Evolutionary conservation across 2,888 invertebrate species (phyloP), one percentile per base, ranked within the genome.

Genomic region (Tetanocera ferruginea): DNA sequence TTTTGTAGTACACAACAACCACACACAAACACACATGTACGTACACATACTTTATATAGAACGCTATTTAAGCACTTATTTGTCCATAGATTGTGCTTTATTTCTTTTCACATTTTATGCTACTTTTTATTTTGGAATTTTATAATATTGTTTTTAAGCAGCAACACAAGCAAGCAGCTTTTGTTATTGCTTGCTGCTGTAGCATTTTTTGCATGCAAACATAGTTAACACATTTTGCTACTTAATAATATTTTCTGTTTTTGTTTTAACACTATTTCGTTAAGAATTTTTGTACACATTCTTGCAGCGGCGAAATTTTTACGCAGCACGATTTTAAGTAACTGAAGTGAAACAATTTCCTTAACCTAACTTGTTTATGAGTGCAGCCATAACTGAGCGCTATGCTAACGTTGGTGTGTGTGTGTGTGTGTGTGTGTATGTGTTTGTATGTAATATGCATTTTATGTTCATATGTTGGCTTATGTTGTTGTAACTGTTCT

Each of bases 401-500:
- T 43, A 43, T 43, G 43, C 43, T 55, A 55, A 11, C 3, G 28
- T 66, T 43, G 11, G 28, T 67, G 75, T 19, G 31, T n/a, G 14
- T 5, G 51, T 28, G 67, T 57, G 4, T 37, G 64, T 43, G 64
- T 14, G 43, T 71, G 34, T 8, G 25, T 60, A 37, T 51, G 14
- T 57, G 31, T n/a, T 23, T 57, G 66, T 71, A 52, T 70, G 60
- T 49, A 70, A 69, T 49, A 37, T 71, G 55, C 34, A 74, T 37
- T 5, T 11, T 17, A 37, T 66, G 34, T 31, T 66, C 14, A 23
- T 66, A 17, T 34, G 14, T 37, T 8, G 5, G 19, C 17, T 37
- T 37, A 23, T 34, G 3, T n/a, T 4, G 17, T n/a, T 34, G n/a
- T 28, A 31, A 17, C 4, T 31, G 64, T 31, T 31, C 14, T 17